Percentiles rank a stretch among this genome's conserved stretches.
Evolutionary conservation across 2,888 invertebrate species (phyloP).

Genomic region (Catocala fraxini): DNA sequence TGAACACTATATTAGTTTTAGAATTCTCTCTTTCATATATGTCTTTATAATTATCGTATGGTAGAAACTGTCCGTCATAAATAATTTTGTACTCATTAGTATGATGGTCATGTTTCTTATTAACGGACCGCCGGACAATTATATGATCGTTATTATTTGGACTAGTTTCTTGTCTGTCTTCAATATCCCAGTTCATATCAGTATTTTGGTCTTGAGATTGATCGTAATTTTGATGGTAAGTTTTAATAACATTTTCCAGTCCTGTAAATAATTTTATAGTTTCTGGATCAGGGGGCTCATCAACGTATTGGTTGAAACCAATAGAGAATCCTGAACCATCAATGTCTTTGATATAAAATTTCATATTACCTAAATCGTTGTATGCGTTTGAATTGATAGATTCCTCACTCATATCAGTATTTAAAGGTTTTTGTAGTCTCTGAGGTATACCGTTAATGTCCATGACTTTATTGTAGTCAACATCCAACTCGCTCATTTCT

Average conservation of each 20-base stretch:
- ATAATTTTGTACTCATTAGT: constrained; percentile 64
- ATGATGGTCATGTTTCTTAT: constrained; percentile 56
- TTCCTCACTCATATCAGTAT: constrained; percentile 53
- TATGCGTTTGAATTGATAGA: constrained; percentile 43
- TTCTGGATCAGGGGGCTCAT: constrained; percentile 73
- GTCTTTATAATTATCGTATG: constrained; percentile 61
- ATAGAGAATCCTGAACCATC: constrained; percentile 77
- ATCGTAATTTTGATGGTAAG: constrained; percentile 69
- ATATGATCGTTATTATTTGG: constrained; percentile 46
- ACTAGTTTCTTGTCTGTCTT: constrained; percentile 25
- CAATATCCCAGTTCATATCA: constrained; percentile 24
- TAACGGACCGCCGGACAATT: constrained; percentile 54
- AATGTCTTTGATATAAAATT: constrained; percentile 72
- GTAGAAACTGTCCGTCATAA: constrained; percentile 54
- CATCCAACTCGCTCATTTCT: constrained; percentile 65
- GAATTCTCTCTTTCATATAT: constrained; percentile 52
- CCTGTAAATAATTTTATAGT: constrained; percentile 73
- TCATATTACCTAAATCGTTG: constrained; percentile 65
- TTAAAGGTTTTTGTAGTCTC: constrained; percentile 73
- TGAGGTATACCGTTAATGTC: constrained; percentile 66
- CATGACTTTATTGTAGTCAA: constrained; percentile 65
- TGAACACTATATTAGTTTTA: constrained; percentile 23
- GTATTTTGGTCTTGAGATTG: constrained; percentile 28
- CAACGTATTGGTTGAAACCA: constrained; percentile 76
- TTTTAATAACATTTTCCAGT: constrained; percentile 69